Evolutionary conservation across 2,888 invertebrate genomes (phyloP).

Genomic region (Ecliptopera silaceata): DNA sequence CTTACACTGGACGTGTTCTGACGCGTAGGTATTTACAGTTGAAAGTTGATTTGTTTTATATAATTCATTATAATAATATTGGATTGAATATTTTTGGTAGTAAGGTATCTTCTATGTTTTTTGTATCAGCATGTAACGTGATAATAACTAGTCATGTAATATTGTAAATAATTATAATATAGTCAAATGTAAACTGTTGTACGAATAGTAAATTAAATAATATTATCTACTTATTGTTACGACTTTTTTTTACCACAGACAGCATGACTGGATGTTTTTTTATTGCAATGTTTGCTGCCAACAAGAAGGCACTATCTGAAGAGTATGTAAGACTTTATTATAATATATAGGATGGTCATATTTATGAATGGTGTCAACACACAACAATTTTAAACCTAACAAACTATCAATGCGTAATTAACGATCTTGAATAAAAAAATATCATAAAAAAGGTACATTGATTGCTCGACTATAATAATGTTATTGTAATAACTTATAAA

Average conservation of each 20-base stretch:
- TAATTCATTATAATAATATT: conserved; percentile 31
- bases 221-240: conserved; percentile 43
- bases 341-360: no score
- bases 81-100: conserved; percentile 34
- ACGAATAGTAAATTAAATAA: conserved; percentile 49
- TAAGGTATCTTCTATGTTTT: conserved; percentile 25
- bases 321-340: conserved; percentile 38
- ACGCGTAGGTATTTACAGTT: no score
- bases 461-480: no score
- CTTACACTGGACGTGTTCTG: no score
- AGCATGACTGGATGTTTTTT: background rate
- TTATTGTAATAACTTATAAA: no score
- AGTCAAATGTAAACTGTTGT: conserved; percentile 55
- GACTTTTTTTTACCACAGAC: conserved; percentile 5
- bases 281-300: background rate
- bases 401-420: no score
- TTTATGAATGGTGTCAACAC: no score
- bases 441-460: no score
- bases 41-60: conserved; percentile 18
- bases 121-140: conserved; percentile 72
- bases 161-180: conserved; percentile 69
- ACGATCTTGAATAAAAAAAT: no score
- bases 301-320: conserved; percentile 17
- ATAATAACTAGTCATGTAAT: conserved; percentile 77
- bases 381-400: no score